A percentile compares a stretch with the other conserved stretches of the same genome.
Conservation (phyloP, 1,140 invertebrate genomes). For the Drosophila suzukii region DNA sequence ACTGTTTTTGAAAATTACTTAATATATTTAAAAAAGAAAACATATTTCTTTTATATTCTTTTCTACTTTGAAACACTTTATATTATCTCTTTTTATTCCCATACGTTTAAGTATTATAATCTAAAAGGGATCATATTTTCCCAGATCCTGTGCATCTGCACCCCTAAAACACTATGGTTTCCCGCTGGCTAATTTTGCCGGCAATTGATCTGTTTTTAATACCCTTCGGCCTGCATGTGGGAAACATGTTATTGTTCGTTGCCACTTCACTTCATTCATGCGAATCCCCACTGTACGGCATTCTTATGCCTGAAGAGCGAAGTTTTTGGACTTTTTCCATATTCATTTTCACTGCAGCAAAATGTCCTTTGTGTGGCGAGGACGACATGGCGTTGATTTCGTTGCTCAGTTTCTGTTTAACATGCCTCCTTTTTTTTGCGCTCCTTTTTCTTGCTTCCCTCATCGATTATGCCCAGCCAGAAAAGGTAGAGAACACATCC, state of each 20-base stretch:
- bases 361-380: constrained; percentile 51
- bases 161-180: constrained; percentile 16
- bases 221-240: constrained; percentile 12
- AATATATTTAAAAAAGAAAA: no score
- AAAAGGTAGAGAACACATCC: constrained; percentile 20
- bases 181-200: constrained; percentile 31
- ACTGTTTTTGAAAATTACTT: no score
- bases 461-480: constrained; percentile 47
- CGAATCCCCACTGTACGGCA: constrained; percentile 41
- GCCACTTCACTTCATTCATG: constrained; percentile 33
- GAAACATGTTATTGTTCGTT: constrained; percentile 23
- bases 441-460: constrained; percentile 19
- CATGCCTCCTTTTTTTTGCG: constrained; percentile 23
- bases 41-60: background rate
- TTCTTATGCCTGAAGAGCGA: constrained; percentile 3
- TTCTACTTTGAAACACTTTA: background rate
- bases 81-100: background rate
- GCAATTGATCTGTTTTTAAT: constrained; percentile 44
- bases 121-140: constrained; percentile 10
- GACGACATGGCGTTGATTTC: constrained; percentile 52
- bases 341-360: constrained; percentile 49
- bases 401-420: constrained; percentile 54
- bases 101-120: background rate
- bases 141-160: background rate
- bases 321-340: constrained; percentile 36